Base-by-base conservation (phyloP, 2,113 vertebrate genomes). In the Nymphicus hollandicus region DNA sequence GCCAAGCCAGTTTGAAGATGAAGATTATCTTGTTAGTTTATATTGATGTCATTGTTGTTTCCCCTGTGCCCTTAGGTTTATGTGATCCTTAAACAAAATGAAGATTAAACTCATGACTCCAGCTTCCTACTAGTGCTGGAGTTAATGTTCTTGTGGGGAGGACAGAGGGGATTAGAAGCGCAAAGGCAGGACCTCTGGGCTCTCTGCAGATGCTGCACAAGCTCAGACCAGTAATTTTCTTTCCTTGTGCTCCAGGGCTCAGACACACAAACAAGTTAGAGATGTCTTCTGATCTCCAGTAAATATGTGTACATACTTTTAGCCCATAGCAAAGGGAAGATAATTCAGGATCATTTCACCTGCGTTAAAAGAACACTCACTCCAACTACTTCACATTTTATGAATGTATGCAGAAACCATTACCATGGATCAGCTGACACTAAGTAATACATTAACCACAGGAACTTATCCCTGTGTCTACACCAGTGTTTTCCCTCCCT, bases 321-420 rank as follows among this genome's bases (percentile, higher is more conserved):
- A 95, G 56, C 86, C 86, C 69, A n/a, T 79, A 69, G 86, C 83
- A 85, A 91, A 81, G 18, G 27, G 49, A 92, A 93, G 44, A 88
- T 64, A 87, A 91, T 93, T 92, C 78, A 89, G 81, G 52, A 78
- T 87, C 17, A 1, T 92, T 95, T 89, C 64, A 81, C 73, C 93
- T 96, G 76, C 89, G 69, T 96, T 96, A 81, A 95, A 96, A 91
- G 86, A 87, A 47, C 77, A 81, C 77, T 89, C 47, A 13, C 39
- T 31, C 70, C 86, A 95, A 81, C 95, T 93, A 93, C 92, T 95
- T 86, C 33, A 39, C 65, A 37, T 87, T 92, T 93, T 84, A 95
- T n/a, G 81, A 89, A 70, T 73, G 15, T 23, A 93, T n/a, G 33
- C 39, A 95, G 77, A 84, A 91, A 27, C 44, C 27, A 92, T 89